These are phyloP conservation scores for Podarcis siculus DNA, from an alignment of 2,797 vertebrate species.

Conservation along the genomic window DNA sequence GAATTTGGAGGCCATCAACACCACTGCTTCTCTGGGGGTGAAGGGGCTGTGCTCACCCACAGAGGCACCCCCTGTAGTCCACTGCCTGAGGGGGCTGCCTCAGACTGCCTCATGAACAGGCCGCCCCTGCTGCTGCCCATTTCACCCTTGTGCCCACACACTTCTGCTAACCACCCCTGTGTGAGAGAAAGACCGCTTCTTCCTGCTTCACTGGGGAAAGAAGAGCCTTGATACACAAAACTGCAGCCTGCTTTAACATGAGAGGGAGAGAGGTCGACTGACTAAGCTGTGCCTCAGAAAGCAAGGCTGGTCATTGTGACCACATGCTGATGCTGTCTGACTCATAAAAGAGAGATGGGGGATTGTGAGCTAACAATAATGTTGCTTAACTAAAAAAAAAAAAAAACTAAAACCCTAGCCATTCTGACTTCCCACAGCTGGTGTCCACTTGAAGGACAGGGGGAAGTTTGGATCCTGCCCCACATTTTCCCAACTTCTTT, in stretches of 20 bases:
- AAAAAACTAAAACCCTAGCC: background rate
- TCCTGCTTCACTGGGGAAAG: background rate
- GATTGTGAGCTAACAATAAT: background rate
- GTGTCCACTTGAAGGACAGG: background rate
- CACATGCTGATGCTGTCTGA: background rate
- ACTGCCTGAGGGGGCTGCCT: too few species aligned
- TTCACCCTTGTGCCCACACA: background rate
- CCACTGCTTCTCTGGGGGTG: too few species aligned
- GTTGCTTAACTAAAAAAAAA: background rate
- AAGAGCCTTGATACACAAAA: too few species aligned
- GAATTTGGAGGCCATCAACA: too few species aligned
- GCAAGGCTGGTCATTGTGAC: background rate
- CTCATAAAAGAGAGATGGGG: background rate
- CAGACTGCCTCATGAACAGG: too few species aligned
- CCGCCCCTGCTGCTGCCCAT: background rate
- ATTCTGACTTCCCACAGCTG: background rate
- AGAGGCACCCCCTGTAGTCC: too few species aligned
- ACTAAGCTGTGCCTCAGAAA: background rate
- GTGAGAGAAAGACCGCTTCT: background rate
- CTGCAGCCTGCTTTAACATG: background rate
- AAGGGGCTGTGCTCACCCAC: too few species aligned
- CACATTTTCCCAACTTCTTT: background rate
- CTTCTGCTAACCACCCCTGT: background rate
- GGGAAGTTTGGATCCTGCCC: background rate
- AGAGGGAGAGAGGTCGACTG: background rate